phyloP scores from a whole-genome alignment of 92 coral and sea anemone species.

The Palythoa grandiflora region DNA sequence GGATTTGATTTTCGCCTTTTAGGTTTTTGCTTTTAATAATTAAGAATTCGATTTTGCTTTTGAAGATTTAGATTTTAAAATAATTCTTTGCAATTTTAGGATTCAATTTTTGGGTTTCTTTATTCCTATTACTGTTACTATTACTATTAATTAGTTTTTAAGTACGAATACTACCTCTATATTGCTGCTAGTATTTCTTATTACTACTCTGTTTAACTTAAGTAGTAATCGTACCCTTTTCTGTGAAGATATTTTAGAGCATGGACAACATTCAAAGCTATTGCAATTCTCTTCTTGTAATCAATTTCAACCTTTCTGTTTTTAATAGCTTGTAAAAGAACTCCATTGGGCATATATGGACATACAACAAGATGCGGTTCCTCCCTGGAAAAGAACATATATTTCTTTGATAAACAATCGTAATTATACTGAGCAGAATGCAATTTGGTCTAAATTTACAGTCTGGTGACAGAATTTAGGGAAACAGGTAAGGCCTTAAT shows the following conservation, averaged over 20 bases:
- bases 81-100: too few relatives aligned
- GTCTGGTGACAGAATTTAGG: too few relatives aligned
- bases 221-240: background rate
- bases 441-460: too few relatives aligned
- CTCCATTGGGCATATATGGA: conserved; percentile 4
- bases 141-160: too few relatives aligned
- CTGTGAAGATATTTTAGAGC: conserved; percentile 22
- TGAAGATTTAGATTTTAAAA: too few relatives aligned
- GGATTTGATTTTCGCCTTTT: too few relatives aligned
- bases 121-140: too few relatives aligned
- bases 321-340: conserved; percentile 2
- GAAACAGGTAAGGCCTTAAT: too few relatives aligned
- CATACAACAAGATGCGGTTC: conserved; percentile 13
- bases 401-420: background rate
- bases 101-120: too few relatives aligned
- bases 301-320: background rate
- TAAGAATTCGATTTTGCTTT: too few relatives aligned
- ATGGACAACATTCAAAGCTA: conserved; percentile 8
- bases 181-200: background rate
- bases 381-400: background rate
- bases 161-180: background rate
- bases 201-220: background rate
- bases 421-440: too few relatives aligned
- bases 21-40: too few relatives aligned
- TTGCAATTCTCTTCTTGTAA: background rate